Base-by-base conservation (phyloP, 2,888 invertebrate genomes). In the Euclidia mi region DNA sequence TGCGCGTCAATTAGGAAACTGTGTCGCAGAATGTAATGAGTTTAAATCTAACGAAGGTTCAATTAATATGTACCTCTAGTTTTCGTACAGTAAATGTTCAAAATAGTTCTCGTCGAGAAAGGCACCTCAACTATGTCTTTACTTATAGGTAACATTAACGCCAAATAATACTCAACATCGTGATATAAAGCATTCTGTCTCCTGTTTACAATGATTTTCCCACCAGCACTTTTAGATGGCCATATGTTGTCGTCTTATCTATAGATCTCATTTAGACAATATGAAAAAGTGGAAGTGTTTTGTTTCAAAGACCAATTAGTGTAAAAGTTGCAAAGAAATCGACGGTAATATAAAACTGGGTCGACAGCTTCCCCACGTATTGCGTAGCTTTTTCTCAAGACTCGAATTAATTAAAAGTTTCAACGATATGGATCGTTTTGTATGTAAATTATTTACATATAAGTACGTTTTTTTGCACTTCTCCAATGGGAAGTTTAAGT, bases 351-450 rank as follows among this genome's bases (percentile, higher is more conserved):
- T 55, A 31, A 45, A 70, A 60, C 25, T 70, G 12, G 48, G 47
- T 62, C 34, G 42, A 37, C 20, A n/a, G 20, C 25, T 38, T 29
- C 28, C 7, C 20, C 7, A 25, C 11, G 15, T 44, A 60, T 41
- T 25, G 34, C 7, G 11, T 28, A 20, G 25, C 29, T 46, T 3
- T 42, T 57, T 47, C 49, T 57, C 4, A 20, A 55, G 37, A 20
- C 15, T 47, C 55, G 44, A 52, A 65, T 63, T 56, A 51, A 72
- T 72, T 71, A 50, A 65, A 59, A 72, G 47, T 59, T 52, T 6
- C 7, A 65, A 35, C 25, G 14, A 20, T 14, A 17, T 43, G 20
- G 2, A 35, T 18, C 18, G 15, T 18, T 50, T 56, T 12, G 43
- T 50, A 25, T 63, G 41, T 53, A 41, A 58, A 58, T 63, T 2